A percentile compares a stretch with the other conserved stretches of the same genome.
phyloP scores from a whole-genome alignment of 1,140 invertebrate genomes.

The Ips typographus region DNA sequence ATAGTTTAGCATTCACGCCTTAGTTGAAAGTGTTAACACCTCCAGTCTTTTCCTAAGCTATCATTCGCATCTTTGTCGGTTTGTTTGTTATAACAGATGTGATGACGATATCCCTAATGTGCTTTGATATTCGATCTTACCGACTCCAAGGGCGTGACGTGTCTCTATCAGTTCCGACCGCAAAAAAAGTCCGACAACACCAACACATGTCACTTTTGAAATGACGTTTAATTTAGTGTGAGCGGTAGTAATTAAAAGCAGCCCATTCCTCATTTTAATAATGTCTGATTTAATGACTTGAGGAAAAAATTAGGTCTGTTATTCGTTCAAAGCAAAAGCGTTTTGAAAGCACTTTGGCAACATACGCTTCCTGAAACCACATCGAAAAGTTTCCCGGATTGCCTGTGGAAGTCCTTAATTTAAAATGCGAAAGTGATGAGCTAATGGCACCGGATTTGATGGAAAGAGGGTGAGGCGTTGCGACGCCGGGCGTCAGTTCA shows the following conservation, averaged over 20 bases:
- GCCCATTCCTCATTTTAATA: background rate
- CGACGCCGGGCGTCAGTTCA: conserved; percentile 44
- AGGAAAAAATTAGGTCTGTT: background rate
- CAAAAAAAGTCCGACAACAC: conserved; percentile 13
- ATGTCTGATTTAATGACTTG: too few species aligned
- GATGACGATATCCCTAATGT: conserved; percentile 11
- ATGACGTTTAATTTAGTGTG: conserved; percentile 20
- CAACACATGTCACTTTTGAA: conserved; percentile 6
- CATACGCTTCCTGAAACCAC: conserved; percentile 11
- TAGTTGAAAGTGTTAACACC: conserved; percentile 11
- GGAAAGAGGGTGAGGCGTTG: conserved; percentile 29
- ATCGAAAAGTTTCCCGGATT: conserved; percentile 14
- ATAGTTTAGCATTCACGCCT: background rate
- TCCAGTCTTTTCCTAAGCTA: conserved; percentile 5
- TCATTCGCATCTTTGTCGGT: conserved; percentile 2
- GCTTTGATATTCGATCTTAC: conserved; percentile 13
- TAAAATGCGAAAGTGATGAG: conserved; percentile 29
- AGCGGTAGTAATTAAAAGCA: conserved; percentile 12
- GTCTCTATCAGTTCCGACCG: conserved; percentile 8
- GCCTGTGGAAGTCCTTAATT: conserved; percentile 23
- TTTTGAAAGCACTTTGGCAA: conserved; percentile 4
- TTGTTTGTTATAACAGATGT: conserved; percentile 17
- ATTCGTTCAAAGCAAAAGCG: background rate
- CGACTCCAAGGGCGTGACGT: conserved; percentile 8
- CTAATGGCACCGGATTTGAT: conserved; percentile 29